Percentiles rank a stretch among this genome's conserved stretches.
Evolutionary conservation across 2,888 invertebrate genomes (phyloP).

Genomic region (Phragmatobia fuliginosa): DNA sequence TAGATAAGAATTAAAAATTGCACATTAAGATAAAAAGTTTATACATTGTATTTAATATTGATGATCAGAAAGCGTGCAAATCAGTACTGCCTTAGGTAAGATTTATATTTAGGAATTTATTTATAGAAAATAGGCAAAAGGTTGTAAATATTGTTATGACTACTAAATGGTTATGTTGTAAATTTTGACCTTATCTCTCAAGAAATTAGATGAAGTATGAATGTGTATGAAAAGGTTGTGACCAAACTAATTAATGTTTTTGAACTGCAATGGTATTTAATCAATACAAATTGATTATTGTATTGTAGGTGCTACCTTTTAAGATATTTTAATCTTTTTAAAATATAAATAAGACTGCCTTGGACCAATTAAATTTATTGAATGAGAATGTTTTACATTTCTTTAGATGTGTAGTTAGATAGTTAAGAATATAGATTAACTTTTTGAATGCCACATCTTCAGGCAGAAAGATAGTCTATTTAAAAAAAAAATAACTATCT

Average conservation of each 20-base stretch:
- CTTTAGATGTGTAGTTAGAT: constrained; percentile 28
- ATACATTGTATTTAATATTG: constrained; percentile 8
- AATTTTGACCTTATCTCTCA: constrained; percentile 21
- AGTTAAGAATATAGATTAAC: neutral
- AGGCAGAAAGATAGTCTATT: neutral
- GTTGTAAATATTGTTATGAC: constrained; percentile 1
- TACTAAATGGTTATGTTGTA: constrained; percentile 27
- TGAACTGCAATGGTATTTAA: neutral
- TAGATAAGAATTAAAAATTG: constrained; percentile 25
- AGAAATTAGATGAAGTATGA: constrained; percentile 10
- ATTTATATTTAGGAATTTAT: constrained; percentile 4
- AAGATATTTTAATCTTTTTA: constrained; percentile 28
- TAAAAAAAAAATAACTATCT: neutral
- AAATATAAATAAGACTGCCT: constrained; percentile 47
- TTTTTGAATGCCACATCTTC: neutral
- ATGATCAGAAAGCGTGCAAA: constrained; percentile 5
- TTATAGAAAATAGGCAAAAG: neutral
- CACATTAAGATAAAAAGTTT: constrained; percentile 20
- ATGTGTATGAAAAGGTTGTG: constrained; percentile 39
- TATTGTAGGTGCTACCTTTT: constrained; percentile 33
- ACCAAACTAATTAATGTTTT: constrained; percentile 29
- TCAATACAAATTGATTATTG: constrained; percentile 12
- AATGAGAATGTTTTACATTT: constrained; percentile 28
- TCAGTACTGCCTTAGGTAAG: constrained; percentile 11
- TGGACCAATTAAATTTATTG: constrained; percentile 48